Percentiles rank a stretch among this genome's conserved stretches.
phyloP scores from a whole-genome alignment of 2,797 vertebrate genomes.

The Halcyon smyrnensis region DNA sequence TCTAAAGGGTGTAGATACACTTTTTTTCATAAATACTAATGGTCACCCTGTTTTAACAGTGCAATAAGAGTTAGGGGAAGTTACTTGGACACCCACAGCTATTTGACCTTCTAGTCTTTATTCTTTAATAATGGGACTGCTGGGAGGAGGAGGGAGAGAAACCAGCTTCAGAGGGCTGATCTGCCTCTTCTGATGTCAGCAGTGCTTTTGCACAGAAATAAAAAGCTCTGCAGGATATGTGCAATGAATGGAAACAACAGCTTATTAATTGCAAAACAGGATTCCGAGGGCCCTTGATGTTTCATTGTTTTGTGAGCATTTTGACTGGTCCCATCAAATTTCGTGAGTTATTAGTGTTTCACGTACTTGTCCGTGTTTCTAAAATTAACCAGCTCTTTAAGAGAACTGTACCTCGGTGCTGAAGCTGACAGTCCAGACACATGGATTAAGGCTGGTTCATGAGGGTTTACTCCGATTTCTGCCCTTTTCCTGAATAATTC shows the following conservation, averaged over 20 bases:
- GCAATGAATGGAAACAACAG: neutral
- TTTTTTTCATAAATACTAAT: neutral
- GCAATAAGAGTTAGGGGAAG: neutral
- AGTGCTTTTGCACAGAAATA: neutral
- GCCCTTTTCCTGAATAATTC: neutral
- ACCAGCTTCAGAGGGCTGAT: neutral
- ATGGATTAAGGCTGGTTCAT: neutral
- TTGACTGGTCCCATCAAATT: neutral
- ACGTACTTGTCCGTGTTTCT: neutral
- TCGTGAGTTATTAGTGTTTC: neutral
- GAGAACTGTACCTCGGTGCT: neutral
- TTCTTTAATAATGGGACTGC: neutral
- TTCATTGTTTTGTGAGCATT: neutral
- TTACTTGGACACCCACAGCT: neutral
- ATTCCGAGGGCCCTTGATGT: neutral
- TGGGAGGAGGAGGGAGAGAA: neutral
- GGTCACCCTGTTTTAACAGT: neutral
- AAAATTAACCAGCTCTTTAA: neutral
- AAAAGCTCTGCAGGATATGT: neutral
- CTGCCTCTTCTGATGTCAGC: neutral
- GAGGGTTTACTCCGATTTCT: neutral
- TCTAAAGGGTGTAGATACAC: neutral
- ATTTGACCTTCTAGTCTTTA: neutral
- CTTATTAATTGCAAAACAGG: neutral
- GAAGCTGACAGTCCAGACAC: neutral